Conservation (phyloP, 2,888 invertebrate genomes). For the Drosophila fungiperda region DNA sequence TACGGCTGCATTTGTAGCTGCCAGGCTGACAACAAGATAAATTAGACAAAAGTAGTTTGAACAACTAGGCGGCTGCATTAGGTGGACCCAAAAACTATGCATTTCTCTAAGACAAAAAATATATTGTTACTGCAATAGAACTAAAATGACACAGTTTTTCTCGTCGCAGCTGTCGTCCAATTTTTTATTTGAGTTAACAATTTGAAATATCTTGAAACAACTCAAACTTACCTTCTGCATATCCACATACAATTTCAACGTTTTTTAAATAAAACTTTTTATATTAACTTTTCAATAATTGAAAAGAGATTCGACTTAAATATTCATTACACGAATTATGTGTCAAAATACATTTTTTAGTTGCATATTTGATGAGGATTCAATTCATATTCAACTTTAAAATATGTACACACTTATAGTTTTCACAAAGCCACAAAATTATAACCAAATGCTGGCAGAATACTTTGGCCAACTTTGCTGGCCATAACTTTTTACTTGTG, state of each 20-base stretch:
- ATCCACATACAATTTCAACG: background rate
- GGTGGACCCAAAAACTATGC: conserved; percentile 8
- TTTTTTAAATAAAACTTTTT: background rate
- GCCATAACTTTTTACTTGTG: conserved; percentile 20
- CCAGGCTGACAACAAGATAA: conserved; percentile 77
- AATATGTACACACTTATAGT: conserved; percentile 10
- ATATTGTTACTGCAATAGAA: background rate
- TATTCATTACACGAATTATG: background rate
- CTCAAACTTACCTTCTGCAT: background rate
- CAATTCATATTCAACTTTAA: background rate
- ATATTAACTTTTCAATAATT: background rate
- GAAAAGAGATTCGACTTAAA: background rate
- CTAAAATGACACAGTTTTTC: background rate
- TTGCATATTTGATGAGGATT: background rate
- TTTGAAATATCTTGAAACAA: background rate
- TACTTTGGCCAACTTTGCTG: conserved; percentile 17
- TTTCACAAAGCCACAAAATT: background rate
- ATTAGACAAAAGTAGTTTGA: conserved; percentile 64
- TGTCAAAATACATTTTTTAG: background rate
- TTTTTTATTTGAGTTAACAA: background rate
- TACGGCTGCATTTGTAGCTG: conserved; percentile 71
- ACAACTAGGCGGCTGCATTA: conserved; percentile 35
- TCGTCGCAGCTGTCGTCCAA: background rate
- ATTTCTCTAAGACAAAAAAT: conserved; percentile 1
- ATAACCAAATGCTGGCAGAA: conserved; percentile 11